Conservation (phyloP, 2,888 invertebrate species). For the Argynnis bischoffii region DNA sequence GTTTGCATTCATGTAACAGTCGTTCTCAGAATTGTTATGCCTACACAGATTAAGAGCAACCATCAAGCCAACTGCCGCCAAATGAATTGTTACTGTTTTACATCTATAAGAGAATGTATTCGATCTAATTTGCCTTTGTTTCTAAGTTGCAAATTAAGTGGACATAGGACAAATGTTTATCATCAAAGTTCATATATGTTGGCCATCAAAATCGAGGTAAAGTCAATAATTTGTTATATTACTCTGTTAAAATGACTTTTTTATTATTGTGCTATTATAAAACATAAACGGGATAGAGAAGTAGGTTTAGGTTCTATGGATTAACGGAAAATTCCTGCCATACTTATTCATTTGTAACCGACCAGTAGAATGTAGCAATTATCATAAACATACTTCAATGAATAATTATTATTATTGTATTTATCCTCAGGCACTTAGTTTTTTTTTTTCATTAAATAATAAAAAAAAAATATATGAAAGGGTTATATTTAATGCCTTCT, state of each 20-base stretch:
- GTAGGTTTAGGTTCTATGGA: neutral
- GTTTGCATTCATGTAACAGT: conserved; percentile 41
- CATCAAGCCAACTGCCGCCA: conserved; percentile 36
- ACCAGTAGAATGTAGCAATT: conserved; percentile 20
- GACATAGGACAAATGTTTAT: neutral
- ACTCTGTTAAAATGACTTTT: no score
- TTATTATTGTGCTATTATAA: no score
- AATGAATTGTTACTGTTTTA: conserved; percentile 40
- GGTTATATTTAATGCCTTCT: no score
- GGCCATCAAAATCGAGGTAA: no score
- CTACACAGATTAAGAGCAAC: conserved; percentile 42
- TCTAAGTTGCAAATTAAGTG: neutral
- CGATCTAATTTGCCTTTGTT: conserved; percentile 1
- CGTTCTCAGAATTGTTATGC: conserved; percentile 45
- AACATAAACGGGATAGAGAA: neutral
- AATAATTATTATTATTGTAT: conserved; percentile 14
- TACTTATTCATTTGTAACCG: conserved; percentile 14
- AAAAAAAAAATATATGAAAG: neutral
- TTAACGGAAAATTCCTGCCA: conserved; percentile 29
- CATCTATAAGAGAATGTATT: conserved; percentile 23
- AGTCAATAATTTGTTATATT: no score
- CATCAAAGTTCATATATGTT: no score
- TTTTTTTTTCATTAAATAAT: neutral
- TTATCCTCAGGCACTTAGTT: neutral
- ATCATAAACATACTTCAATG: conserved; percentile 28